phyloP scores from a whole-genome alignment of 2,113 vertebrate genomes.

The Oreotrochilus melanogaster region DNA sequence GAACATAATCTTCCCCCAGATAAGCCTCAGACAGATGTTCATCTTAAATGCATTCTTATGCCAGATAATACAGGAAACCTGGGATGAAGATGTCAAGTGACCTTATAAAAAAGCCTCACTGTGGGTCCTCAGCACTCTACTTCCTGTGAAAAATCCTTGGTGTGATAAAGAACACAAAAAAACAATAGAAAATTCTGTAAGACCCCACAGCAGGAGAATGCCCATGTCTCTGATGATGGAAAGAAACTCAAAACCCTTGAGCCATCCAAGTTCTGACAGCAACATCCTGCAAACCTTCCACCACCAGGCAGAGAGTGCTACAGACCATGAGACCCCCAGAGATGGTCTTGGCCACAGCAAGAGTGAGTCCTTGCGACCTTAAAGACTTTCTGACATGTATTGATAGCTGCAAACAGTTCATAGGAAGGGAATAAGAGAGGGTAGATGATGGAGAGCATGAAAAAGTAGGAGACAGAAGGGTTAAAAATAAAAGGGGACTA shows the following conservation, averaged over 20 bases:
- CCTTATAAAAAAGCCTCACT: not conserved
- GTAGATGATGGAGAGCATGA: not conserved
- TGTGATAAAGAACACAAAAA: not conserved
- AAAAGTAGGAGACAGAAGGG: not conserved
- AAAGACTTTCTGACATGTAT: not conserved
- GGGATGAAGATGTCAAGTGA: not conserved
- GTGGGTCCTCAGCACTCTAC: not conserved
- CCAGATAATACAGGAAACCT: not conserved
- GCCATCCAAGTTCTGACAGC: not conserved
- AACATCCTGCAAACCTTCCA: not conserved
- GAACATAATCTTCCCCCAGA: not conserved
- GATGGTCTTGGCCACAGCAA: not conserved
- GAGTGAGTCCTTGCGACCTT: not conserved
- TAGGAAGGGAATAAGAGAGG: not conserved
- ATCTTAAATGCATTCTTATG: not conserved
- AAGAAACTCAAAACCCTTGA: not conserved
- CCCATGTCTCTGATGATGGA: not conserved
- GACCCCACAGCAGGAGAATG: not conserved
- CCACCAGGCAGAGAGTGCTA: not conserved
- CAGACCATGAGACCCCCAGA: rapidly evolving
- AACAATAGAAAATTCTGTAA: not conserved
- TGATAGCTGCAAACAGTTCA: not conserved
- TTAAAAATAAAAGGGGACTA: not conserved
- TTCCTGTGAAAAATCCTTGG: not conserved
- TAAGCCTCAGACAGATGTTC: conserved; percentile 48